phyloP scores from a whole-genome alignment of 2,797 vertebrate species.

The Aotus griseimembra region DNA sequence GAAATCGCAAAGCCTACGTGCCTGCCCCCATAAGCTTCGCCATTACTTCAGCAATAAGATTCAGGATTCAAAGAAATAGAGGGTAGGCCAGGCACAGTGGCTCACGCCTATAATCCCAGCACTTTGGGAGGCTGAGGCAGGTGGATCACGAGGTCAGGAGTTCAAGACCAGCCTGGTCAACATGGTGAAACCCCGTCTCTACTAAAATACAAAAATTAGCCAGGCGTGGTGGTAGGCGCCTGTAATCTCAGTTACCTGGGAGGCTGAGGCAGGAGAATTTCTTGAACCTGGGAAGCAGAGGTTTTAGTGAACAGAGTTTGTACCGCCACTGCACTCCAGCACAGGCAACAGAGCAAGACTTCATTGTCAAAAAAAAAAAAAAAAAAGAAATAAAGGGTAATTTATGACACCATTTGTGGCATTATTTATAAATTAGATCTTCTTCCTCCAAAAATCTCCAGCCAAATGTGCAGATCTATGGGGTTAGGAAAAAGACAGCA shows the following conservation, averaged over 20 bases:
- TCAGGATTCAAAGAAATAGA: not conserved
- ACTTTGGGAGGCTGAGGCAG: not conserved
- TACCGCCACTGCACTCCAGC: not conserved
- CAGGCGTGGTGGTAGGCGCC: rapidly evolving
- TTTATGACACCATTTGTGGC: not conserved
- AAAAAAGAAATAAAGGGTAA: not conserved
- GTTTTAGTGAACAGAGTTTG: not conserved
- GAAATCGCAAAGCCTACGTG: not conserved
- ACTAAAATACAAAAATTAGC: not conserved
- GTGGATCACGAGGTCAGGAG: not conserved
- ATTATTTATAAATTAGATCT: not conserved
- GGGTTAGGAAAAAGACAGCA: not conserved
- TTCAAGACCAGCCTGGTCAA: not conserved
- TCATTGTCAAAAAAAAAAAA: not conserved
- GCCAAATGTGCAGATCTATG: not conserved
- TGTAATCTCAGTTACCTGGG: not conserved
- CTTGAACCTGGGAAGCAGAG: rapidly evolving
- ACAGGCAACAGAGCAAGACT: not conserved
- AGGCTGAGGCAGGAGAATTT: not conserved
- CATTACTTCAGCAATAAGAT: not conserved
- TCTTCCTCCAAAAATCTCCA: not conserved
- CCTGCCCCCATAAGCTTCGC: not conserved
- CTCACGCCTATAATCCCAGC: not conserved
- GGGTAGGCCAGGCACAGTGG: not conserved
- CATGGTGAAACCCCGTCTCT: not conserved